Evolutionary conservation across 2,888 invertebrate genomes (phyloP), one percentile per base, ranked within the genome.

Genomic region (Synanthedon tipuliformis): DNA sequence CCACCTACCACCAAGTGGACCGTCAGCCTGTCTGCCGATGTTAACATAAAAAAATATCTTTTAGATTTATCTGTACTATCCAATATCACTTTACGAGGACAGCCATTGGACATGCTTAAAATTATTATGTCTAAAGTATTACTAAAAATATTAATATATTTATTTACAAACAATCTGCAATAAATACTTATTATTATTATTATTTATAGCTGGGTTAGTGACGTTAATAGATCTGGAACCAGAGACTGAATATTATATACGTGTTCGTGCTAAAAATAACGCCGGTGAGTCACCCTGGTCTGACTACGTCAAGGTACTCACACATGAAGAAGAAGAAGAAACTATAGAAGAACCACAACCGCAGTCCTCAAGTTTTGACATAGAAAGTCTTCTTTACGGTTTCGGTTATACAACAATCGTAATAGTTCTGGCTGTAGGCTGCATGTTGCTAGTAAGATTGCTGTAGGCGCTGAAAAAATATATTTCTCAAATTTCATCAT

Each of bases 351-450:
- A 50, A 15, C 50, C 23, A 5, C 52, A 58, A 10, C 27, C 57
- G 16, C 15, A 7, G 4, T 11, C 16, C 13, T 1, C n/a, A 45
- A 49, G 49, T 49, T 18, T 49, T 18, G 49, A 49, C 8, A 40
- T 59, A 11, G 58, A 60, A 18, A 58, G 62, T 3, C 69, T 72
- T 5, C 77, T 79, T 50, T 81, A 78, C 51, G 81, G 81, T 0
- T 65, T 84, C 51, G 75, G 84, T 55, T 81, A 81, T 41, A 69
- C 71, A 8, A 78, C 72, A 12, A 78, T 74, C 4, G 71, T 84
- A 45, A 52, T 75, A 16, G 61, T 81, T 0, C 51, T 78, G 0
- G 64, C 70, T 11, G 69, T 75, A 8, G 71, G 64, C 2, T 79
- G 75, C 56, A 74, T 75, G 69, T 73, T 80, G 53, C 56, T 56